Evolutionary conservation across 2,888 invertebrate genomes (phyloP).

Genomic region (Aphrophora alni): DNA sequence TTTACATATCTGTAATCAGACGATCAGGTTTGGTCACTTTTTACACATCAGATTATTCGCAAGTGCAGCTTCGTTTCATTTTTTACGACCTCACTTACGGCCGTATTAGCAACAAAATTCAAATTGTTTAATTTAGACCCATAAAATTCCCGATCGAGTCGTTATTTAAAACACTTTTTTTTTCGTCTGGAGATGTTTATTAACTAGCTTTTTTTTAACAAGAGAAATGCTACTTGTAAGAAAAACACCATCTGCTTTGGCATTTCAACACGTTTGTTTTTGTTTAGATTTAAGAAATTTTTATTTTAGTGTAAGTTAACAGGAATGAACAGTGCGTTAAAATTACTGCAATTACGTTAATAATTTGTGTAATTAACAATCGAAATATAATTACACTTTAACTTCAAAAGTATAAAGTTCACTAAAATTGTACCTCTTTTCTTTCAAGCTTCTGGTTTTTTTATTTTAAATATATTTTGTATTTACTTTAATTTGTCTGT

Average conservation of each 20-base stretch:
- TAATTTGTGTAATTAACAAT: too few relatives aligned
- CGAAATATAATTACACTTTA: too few relatives aligned
- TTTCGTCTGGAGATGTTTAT: background rate
- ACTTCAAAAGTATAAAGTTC: too few relatives aligned
- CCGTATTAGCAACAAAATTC: background rate
- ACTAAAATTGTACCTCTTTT: too few relatives aligned
- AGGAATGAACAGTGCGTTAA: too few relatives aligned
- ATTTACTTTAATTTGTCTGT: too few relatives aligned
- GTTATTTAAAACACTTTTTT: slow-evolving; percentile 7
- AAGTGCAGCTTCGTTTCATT: background rate
- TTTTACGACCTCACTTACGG: background rate
- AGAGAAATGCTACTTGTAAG: background rate
- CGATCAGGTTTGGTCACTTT: slow-evolving; percentile 4
- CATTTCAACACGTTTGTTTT: too few relatives aligned
- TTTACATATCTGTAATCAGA: background rate
- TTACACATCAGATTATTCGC: slow-evolving; percentile 1
- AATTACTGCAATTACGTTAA: too few relatives aligned
- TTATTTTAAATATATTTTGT: too few relatives aligned
- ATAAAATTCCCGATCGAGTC: background rate
- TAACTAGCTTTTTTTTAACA: background rate
- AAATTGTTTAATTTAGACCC: slow-evolving; percentile 1
- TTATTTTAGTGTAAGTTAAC: too few relatives aligned
- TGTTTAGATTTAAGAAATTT: too few relatives aligned
- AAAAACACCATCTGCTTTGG: background rate
- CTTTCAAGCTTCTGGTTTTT: too few relatives aligned